These are phyloP conservation scores for Tortricodes alternella DNA, from an alignment of 2,888 invertebrate species.

Conservation along the genomic window DNA sequence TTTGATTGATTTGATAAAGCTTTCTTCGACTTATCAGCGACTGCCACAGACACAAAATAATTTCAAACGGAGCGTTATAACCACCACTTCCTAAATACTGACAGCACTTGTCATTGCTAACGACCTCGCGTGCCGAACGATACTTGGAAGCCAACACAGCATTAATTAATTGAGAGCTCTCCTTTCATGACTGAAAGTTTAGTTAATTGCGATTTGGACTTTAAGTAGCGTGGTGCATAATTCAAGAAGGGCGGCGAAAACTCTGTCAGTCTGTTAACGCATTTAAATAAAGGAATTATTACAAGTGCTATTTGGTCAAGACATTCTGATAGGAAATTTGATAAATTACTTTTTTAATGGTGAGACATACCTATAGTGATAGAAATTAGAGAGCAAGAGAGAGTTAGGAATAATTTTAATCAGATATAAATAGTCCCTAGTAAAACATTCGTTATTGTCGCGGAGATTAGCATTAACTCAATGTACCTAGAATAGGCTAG, in stretches of 20 bases:
- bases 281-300: neutral
- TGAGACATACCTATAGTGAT: too few species aligned
- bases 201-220: slow-evolving; percentile 58
- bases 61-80: neutral
- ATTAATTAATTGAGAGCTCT: slow-evolving; percentile 70
- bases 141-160: slow-evolving; percentile 57
- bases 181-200: slow-evolving; percentile 45
- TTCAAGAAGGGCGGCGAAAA: neutral
- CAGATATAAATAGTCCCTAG: too few species aligned
- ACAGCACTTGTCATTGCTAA: slow-evolving; percentile 33
- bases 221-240: neutral
- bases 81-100: slow-evolving; percentile 6
- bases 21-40: neutral
- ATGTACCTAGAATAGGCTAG: too few species aligned
- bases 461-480: too few species aligned
- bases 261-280: neutral
- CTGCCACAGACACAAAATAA: neutral
- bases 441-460: too few species aligned
- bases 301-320: neutral
- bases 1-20: too few species aligned
- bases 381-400: too few species aligned
- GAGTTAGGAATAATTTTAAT: too few species aligned
- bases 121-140: slow-evolving; percentile 56
- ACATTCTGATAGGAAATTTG: neutral
- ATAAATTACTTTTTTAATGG: too few species aligned